A percentile compares a stretch with the other conserved stretches of the same genome.
phyloP scores from a whole-genome alignment of 2,113 vertebrate species.

The Heloderma charlesbogerti region DNA sequence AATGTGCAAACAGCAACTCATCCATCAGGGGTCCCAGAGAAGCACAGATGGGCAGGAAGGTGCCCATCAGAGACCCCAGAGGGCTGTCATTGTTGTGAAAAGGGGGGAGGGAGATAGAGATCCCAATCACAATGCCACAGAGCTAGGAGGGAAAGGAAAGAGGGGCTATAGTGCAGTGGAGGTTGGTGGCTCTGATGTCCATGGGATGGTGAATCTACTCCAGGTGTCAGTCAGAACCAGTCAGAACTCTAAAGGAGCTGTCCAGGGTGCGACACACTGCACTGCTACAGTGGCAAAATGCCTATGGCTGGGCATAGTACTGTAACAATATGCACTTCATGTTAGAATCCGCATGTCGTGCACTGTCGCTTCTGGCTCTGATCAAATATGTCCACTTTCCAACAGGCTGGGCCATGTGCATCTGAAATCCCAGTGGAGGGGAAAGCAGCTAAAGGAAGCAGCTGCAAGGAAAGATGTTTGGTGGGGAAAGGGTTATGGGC shows the following conservation, averaged over 20 bases:
- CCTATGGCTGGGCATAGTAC: no score
- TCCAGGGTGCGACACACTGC: no score
- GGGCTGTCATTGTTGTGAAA: neutral
- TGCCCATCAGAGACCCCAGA: neutral
- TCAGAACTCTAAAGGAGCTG: no score
- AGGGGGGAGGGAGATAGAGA: neutral
- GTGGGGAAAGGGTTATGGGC: neutral
- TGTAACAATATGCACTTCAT: neutral
- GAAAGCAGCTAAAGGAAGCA: neutral
- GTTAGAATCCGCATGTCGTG: neutral
- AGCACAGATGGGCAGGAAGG: neutral
- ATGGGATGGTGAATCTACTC: no score
- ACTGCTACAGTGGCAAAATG: neutral
- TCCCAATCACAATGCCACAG: neutral
- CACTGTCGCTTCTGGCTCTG: neutral
- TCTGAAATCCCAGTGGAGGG: neutral
- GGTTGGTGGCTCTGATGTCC: no score
- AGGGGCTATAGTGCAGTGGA: neutral
- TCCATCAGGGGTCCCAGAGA: neutral
- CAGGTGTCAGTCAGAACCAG: no score
- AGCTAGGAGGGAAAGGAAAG: neutral
- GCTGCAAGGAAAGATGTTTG: neutral
- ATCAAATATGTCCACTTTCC: neutral
- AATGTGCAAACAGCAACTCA: neutral
- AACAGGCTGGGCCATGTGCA: neutral